Evolutionary conservation across 2,888 invertebrate species (phyloP).

Genomic region (Trichopria drosophilae): DNA sequence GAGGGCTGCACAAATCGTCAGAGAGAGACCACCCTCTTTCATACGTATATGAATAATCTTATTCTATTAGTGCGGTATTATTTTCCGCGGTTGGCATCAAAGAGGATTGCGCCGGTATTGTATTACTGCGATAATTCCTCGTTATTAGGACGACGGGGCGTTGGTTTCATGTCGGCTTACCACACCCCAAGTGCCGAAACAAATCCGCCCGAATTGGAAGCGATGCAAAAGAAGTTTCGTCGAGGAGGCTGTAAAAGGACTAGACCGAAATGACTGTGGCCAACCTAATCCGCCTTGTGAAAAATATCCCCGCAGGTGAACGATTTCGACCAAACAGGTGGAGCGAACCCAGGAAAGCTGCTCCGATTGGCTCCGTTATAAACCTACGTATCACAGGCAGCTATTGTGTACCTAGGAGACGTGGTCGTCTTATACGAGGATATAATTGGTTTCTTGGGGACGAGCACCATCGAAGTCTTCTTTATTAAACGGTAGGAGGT

Average conservation of each 20-base stretch:
- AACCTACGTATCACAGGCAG: no score
- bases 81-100: constrained; percentile 45
- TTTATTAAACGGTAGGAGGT: no score
- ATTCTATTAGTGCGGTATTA: constrained; percentile 48
- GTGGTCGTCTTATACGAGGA: no score
- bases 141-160: constrained; percentile 53
- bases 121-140: constrained; percentile 57
- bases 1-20: no score
- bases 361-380: no score
- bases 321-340: no score
- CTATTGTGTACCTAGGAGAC: no score
- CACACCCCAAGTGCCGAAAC: constrained; percentile 57
- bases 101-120: constrained; percentile 55
- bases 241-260: neutral
- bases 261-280: constrained; percentile 41
- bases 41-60: constrained; percentile 48
- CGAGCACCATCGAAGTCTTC: no score
- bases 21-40: constrained; percentile 15
- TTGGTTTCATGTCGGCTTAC: constrained; percentile 57
- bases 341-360: no score
- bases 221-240: constrained; percentile 27
- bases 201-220: constrained; percentile 56
- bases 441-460: no score
- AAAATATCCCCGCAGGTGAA: no score
- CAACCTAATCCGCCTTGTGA: constrained; percentile 50